Evolutionary conservation across 2,888 invertebrate species (phyloP).

Genomic region (Aromia moschata): DNA sequence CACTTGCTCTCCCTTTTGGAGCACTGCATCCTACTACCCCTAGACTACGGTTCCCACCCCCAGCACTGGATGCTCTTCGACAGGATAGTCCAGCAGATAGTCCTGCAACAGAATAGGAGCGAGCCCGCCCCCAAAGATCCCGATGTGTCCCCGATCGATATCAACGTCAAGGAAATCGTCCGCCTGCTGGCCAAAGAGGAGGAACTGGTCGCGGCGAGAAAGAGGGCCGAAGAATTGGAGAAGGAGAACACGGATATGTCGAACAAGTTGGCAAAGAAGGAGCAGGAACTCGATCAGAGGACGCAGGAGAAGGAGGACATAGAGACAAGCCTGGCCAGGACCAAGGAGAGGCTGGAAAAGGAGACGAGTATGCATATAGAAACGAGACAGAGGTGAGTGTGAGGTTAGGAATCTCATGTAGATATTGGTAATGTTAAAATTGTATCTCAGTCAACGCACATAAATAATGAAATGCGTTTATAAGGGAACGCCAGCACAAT

Average conservation of each 20-base stretch:
- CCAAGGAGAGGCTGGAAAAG: slow-evolving; percentile 88
- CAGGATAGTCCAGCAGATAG: slow-evolving; percentile 90
- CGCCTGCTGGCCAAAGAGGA: slow-evolving; percentile 93
- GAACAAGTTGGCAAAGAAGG: slow-evolving; percentile 87
- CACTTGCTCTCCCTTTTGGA: slow-evolving; percentile 91
- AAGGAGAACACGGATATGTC: slow-evolving; percentile 89
- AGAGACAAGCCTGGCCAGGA: slow-evolving; percentile 79
- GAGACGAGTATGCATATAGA: slow-evolving; percentile 90
- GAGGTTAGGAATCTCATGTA: too few relatives aligned
- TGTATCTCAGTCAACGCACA: background rate
- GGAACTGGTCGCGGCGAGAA: slow-evolving; percentile 86
- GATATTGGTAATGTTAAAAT: background rate
- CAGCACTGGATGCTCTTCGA: slow-evolving; percentile 96
- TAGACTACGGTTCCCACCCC: slow-evolving; percentile 85
- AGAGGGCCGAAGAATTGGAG: slow-evolving; percentile 87
- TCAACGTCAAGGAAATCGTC: slow-evolving; percentile 91
- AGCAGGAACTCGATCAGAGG: slow-evolving; percentile 89
- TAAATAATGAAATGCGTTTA: too few relatives aligned
- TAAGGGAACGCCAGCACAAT: too few relatives aligned
- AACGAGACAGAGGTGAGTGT: slow-evolving; percentile 70
- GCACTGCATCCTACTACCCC: slow-evolving; percentile 85
- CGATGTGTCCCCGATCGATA: slow-evolving; percentile 85
- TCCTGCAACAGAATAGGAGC: slow-evolving; percentile 74
- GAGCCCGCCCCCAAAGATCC: slow-evolving; percentile 70
- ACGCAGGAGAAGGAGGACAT: slow-evolving; percentile 93